Evolutionary conservation across 2,888 invertebrate species (phyloP).

Genomic region (Eilema caniola): DNA sequence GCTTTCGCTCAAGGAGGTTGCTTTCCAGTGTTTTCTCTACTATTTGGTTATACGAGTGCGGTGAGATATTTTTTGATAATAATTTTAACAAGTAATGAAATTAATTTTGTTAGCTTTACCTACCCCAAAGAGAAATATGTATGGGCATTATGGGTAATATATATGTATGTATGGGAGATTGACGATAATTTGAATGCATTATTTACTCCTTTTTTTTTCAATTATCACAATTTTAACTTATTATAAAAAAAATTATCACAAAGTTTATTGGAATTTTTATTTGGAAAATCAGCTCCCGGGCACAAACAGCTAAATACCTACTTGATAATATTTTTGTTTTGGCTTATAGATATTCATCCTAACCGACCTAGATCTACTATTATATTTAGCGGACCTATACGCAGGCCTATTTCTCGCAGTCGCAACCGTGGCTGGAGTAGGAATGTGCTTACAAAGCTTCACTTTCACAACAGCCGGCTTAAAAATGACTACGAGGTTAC

Average conservation of each 20-base stretch:
- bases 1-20: conserved; percentile 89
- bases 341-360: conserved; percentile 85
- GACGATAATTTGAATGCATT: too few relatives aligned
- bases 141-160: too few relatives aligned
- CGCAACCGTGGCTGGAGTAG: conserved; percentile 89
- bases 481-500: conserved; percentile 90
- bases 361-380: conserved; percentile 84
- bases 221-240: too few relatives aligned
- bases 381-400: conserved; percentile 87
- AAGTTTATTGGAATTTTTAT: too few relatives aligned
- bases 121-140: too few relatives aligned
- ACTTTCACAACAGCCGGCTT: conserved; percentile 93
- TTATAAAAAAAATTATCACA: too few relatives aligned
- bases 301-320: neutral
- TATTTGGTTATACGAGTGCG: conserved; percentile 89
- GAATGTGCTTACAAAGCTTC: conserved; percentile 90
- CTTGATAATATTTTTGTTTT: neutral
- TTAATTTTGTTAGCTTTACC: too few relatives aligned
- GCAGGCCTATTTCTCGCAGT: conserved; percentile 89
- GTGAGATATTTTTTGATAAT: conserved; percentile 66
- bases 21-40: conserved; percentile 89
- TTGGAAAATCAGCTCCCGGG: too few relatives aligned
- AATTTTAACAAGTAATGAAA: neutral
- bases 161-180: too few relatives aligned
- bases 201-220: neutral